Evolutionary conservation across 1,140 invertebrate species (phyloP).

Genomic region (Anastrepha obliqua): DNA sequence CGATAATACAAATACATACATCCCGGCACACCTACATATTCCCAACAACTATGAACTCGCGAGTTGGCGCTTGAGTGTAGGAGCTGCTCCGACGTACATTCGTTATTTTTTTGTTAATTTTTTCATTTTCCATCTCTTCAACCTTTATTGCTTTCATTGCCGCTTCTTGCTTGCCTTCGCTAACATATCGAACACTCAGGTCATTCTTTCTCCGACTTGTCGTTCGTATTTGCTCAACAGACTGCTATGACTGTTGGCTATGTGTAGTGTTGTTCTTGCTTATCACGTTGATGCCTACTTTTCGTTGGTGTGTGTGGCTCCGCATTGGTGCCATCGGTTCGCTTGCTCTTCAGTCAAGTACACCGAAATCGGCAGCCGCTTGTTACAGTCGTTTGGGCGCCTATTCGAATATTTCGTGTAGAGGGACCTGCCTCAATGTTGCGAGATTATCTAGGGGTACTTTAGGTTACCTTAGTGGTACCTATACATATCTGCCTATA

Average conservation of each 20-base stretch:
- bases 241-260: background rate
- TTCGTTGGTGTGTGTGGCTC: background rate
- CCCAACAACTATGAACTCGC: background rate
- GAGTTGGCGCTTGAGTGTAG: background rate
- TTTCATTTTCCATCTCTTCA: too few relatives aligned
- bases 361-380: background rate
- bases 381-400: slow-evolving; percentile 47
- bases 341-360: slow-evolving; percentile 22
- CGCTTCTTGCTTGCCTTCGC: background rate
- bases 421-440: slow-evolving; percentile 55
- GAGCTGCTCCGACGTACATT: background rate
- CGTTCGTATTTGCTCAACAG: background rate
- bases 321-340: slow-evolving; percentile 23
- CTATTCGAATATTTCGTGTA: slow-evolving; percentile 51
- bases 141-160: too few relatives aligned
- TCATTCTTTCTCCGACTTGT: slow-evolving; percentile 2
- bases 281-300: background rate
- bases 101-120: too few relatives aligned
- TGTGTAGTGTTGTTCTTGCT: background rate
- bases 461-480: slow-evolving; percentile 35
- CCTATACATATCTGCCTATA: background rate
- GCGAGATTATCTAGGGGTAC: slow-evolving; percentile 42
- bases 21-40: too few relatives aligned
- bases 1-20: background rate
- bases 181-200: background rate